Evolutionary conservation across 2,797 vertebrate species (phyloP).

Genomic region (Peromyscus attwateri): DNA sequence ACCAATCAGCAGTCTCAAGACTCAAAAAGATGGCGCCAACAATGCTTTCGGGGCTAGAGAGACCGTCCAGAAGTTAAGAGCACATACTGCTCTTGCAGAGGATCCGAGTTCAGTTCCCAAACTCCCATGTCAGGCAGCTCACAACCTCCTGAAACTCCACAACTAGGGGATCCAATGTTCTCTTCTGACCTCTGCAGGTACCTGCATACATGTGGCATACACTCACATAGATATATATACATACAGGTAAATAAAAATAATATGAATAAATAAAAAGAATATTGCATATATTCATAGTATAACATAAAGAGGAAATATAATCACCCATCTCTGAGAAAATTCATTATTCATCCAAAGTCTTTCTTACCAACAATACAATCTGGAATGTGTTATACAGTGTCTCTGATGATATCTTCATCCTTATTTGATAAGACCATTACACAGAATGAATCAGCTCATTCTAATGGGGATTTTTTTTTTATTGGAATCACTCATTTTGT

Average conservation of each 20-base stretch:
- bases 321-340: neutral
- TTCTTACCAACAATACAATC: neutral
- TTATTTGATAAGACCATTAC: neutral
- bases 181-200: neutral
- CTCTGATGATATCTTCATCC: neutral
- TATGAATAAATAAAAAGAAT: neutral
- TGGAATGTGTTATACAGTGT: neutral
- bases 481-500: neutral
- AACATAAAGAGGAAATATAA: neutral
- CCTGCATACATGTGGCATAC: neutral
- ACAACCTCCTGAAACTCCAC: neutral
- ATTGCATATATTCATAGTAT: neutral
- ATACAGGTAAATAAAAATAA: neutral
- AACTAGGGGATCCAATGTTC: neutral
- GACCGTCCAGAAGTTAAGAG: neutral
- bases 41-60: neutral
- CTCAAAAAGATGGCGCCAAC: neutral
- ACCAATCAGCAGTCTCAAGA: neutral
- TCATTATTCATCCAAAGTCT: neutral
- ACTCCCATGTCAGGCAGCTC: neutral
- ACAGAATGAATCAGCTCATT: neutral
- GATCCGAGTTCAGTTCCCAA: neutral
- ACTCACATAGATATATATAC: neutral
- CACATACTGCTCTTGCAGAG: neutral
- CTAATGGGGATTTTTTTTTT: neutral